Evolutionary conservation across 2,113 vertebrate genomes (phyloP).

Genomic region (Tyto alba): DNA sequence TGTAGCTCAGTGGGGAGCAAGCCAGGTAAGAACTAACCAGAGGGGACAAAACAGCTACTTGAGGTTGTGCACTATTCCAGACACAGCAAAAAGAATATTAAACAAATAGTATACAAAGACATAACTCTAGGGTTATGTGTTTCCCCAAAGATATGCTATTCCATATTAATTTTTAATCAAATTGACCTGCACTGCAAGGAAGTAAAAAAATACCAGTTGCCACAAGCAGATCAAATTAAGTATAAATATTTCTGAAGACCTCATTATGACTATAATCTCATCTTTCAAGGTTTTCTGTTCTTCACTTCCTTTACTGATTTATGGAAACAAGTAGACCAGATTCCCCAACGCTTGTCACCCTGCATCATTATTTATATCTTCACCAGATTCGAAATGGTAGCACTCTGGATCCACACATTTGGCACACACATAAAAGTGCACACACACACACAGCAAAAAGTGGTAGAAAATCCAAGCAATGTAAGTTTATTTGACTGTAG

Average conservation of each 20-base stretch:
- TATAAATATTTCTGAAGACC: neutral
- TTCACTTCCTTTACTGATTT: neutral
- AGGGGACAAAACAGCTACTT: neutral
- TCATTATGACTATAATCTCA: neutral
- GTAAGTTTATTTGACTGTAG: conserved; percentile 1
- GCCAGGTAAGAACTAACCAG: neutral
- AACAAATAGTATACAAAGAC: neutral
- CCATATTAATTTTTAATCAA: neutral
- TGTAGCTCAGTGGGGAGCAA: neutral
- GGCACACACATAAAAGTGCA: neutral
- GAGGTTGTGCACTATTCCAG: neutral
- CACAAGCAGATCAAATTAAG: neutral
- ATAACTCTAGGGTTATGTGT: neutral
- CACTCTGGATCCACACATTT: neutral
- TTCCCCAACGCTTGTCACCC: neutral
- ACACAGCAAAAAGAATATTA: neutral
- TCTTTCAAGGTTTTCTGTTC: neutral
- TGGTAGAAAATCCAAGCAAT: neutral
- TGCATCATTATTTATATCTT: neutral
- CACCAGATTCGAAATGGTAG: neutral
- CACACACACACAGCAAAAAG: neutral
- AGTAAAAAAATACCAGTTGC: neutral
- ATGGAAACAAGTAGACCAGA: neutral
- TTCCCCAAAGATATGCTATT: neutral
- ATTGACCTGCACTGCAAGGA: neutral